These are phyloP conservation scores for Anolis carolinensis DNA, from an alignment of 2,113 vertebrate species.

Conservation along the genomic window DNA sequence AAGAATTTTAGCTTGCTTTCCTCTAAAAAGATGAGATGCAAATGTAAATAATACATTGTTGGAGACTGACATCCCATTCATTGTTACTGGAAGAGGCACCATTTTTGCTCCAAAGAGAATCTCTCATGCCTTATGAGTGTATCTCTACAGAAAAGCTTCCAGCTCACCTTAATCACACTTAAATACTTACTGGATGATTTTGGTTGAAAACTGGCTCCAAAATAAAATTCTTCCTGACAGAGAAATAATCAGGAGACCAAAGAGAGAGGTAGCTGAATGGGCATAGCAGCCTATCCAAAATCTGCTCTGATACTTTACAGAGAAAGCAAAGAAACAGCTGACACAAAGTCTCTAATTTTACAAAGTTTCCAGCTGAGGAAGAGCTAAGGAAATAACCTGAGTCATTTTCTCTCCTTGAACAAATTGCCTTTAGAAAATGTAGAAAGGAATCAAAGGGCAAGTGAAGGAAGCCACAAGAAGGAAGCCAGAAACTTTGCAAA, in stretches of 20 bases:
- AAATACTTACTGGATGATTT: slow-evolving; percentile 12
- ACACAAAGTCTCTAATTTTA: slow-evolving; percentile 44
- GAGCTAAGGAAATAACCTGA: slow-evolving; percentile 28
- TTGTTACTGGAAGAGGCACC: background rate
- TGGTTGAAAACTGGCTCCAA: slow-evolving; percentile 22
- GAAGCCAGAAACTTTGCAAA: slow-evolving; percentile 5
- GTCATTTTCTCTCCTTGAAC: slow-evolving; percentile 33
- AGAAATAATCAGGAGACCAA: slow-evolving; percentile 14
- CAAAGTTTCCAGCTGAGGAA: slow-evolving; percentile 35
- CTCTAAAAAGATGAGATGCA: background rate
- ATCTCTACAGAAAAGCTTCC: background rate
- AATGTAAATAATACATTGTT: background rate
- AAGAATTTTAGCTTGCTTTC: background rate
- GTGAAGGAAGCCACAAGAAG: background rate
- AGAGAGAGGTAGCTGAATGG: slow-evolving; percentile 32
- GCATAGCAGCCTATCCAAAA: background rate
- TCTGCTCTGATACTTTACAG: slow-evolving; percentile 8
- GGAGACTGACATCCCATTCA: no score
- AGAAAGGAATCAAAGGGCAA: slow-evolving; percentile 8
- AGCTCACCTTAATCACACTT: background rate
- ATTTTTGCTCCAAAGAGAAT: background rate
- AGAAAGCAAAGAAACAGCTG: slow-evolving; percentile 22
- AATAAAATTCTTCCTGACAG: slow-evolving; percentile 15
- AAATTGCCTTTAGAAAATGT: background rate
- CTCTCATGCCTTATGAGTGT: background rate